Conservation (phyloP, 2,113 vertebrate species). For the Toxostoma redivivum region DNA sequence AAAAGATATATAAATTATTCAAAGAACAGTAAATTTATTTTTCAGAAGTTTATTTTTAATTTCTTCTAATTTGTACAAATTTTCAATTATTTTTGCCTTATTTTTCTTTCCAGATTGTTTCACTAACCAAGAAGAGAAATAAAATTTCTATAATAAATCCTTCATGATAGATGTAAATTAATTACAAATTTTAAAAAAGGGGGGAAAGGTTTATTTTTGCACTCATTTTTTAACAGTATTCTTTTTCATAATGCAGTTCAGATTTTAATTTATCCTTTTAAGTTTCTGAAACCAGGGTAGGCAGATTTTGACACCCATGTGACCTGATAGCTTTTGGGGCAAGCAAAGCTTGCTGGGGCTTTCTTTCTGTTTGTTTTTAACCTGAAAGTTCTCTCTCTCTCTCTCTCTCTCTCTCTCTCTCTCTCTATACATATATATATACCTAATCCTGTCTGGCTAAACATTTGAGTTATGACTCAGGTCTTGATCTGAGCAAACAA, state of each 20-base stretch:
- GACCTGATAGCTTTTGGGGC: neutral
- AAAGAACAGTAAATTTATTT: neutral
- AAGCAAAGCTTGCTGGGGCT: neutral
- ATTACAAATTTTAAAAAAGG: neutral
- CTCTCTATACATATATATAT: neutral
- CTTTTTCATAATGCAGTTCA: neutral
- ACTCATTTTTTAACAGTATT: neutral
- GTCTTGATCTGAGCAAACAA: neutral
- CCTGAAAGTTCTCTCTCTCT: neutral
- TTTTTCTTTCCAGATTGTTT: neutral
- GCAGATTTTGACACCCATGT: neutral
- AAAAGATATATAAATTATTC: neutral
- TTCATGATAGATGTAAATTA: neutral
- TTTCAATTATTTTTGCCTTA: neutral
- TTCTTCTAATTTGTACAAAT: neutral
- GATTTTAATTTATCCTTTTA: neutral
- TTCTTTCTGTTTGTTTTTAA: neutral
- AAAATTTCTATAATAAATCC: neutral
- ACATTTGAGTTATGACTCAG: neutral
- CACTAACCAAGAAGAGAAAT: neutral
- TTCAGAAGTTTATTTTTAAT: neutral
- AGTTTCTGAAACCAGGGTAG: neutral
- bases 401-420: neutral
- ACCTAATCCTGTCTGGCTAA: neutral
- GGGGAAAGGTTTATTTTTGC: neutral